Percentiles rank a stretch among this genome's conserved stretches.
These are phyloP conservation scores for Mustela nigripes DNA, from an alignment of 2,113 vertebrate species.

Conservation along the genomic window DNA sequence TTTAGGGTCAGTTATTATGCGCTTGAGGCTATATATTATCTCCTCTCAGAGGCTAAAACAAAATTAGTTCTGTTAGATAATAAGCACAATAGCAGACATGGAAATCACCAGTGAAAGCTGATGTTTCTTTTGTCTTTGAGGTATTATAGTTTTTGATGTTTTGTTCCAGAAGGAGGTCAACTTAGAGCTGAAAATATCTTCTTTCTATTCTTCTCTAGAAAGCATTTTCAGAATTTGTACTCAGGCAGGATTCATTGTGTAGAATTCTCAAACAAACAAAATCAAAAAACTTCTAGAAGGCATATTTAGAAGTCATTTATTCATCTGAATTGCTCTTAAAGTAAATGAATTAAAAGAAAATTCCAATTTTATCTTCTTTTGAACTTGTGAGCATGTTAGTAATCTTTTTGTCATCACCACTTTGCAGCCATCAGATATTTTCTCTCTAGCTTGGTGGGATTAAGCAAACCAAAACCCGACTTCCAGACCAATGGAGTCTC, in stretches of 20 bases:
- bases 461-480: neutral
- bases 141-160: neutral
- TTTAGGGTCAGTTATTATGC: neutral
- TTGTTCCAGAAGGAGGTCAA: neutral
- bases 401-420: neutral
- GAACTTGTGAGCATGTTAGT: neutral
- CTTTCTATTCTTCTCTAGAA: neutral
- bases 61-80: slow-evolving; percentile 50
- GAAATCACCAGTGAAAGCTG: neutral
- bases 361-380: neutral
- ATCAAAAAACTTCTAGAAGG: neutral
- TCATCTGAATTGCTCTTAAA: neutral
- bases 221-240: neutral
- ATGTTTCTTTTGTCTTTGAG: neutral
- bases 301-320: neutral
- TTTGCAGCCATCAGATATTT: neutral
- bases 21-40: neutral
- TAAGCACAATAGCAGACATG: neutral
- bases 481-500: neutral
- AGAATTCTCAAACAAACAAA: neutral
- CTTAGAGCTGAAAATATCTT: neutral
- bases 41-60: neutral
- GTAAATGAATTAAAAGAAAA: neutral
- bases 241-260: neutral
- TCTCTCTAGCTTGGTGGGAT: neutral